Conservation (phyloP, 2,797 vertebrate species). For the Moxostoma hubbsi region DNA sequence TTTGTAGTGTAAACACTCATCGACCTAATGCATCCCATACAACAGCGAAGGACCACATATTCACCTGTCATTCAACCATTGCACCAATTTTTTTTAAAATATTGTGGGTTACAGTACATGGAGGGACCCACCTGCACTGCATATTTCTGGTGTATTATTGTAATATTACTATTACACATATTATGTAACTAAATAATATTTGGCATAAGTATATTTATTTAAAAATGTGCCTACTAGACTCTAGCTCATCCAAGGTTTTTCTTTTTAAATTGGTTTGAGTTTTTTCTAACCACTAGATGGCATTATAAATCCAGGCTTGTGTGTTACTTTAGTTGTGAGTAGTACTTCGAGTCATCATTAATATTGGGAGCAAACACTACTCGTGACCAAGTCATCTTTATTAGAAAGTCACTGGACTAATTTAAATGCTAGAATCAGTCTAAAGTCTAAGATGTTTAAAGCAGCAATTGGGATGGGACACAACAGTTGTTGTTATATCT, state of each 20-base stretch:
- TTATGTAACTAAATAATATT: too few relatives aligned
- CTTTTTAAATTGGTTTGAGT: background rate
- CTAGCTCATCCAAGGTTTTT: background rate
- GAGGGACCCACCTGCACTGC: too few relatives aligned
- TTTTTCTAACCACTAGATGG: slow-evolving; percentile 67
- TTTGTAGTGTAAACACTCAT: background rate
- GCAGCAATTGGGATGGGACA: background rate
- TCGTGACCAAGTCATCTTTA: background rate
- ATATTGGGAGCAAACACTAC: background rate
- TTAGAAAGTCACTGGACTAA: slow-evolving; percentile 9
- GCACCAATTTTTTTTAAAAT: background rate
- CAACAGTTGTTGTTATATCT: background rate
- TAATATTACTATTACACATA: too few relatives aligned
- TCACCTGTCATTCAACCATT: background rate
- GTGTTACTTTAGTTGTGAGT: background rate
- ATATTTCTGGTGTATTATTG: background rate
- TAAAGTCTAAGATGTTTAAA: background rate
- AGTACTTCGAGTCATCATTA: background rate
- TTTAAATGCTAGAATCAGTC: background rate
- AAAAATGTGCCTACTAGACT: too few relatives aligned
- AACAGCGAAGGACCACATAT: background rate
- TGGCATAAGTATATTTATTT: too few relatives aligned
- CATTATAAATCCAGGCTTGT: slow-evolving; percentile 46
- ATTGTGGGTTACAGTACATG: too few relatives aligned
- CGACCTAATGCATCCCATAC: background rate